Evolutionary conservation across 1,140 invertebrate species (phyloP).

Genomic region (Brachionus sp.): DNA sequence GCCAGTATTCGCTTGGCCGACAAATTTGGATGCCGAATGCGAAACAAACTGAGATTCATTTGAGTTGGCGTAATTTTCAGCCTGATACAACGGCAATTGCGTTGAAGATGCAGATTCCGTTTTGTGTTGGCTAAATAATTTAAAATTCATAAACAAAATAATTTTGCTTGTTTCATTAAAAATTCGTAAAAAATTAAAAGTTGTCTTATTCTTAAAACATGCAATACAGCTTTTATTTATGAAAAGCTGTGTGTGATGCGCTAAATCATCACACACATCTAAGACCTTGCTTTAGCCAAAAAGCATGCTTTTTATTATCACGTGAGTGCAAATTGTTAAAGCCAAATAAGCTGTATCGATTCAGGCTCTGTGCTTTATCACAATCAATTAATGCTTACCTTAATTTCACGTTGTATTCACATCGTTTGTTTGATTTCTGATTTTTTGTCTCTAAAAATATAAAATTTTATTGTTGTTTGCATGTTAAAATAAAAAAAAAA

Average conservation of each 20-base stretch:
- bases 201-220: not conserved
- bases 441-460: not conserved
- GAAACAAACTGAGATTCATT: not conserved
- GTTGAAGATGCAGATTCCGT: slow-evolving; percentile 19
- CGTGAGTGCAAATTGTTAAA: not conserved
- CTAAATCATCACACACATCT: not conserved
- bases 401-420: not conserved
- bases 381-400: not conserved
- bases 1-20: not conserved
- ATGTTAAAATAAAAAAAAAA: not conserved
- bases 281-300: not conserved
- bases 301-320: not conserved
- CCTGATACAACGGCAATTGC: not conserved
- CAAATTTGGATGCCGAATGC: not conserved
- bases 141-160: slow-evolving; percentile 34
- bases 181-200: not conserved
- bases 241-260: not conserved
- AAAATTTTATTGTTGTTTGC: not conserved
- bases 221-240: not conserved
- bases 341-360: not conserved
- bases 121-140: slow-evolving; percentile 31
- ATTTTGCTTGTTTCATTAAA: not conserved
- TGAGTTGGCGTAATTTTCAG: not conserved
- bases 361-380: not conserved
- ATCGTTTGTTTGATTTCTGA: not conserved